A percentile compares a stretch with the other conserved stretches of the same genome.
Conservation (phyloP, 2,113 vertebrate genomes). For the Trichechus manatus region DNA sequence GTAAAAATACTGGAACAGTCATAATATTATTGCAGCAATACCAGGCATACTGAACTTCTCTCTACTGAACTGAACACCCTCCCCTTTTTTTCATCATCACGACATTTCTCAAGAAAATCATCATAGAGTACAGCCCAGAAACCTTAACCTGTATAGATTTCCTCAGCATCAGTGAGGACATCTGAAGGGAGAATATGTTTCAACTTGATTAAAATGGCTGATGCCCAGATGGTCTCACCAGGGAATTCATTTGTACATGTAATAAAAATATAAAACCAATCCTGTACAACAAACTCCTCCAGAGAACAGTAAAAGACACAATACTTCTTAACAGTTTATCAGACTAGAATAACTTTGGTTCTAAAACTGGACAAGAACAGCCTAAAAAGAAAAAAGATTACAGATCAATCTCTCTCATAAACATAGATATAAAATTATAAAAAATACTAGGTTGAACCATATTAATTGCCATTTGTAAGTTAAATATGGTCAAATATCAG, state of each 20-base stretch:
- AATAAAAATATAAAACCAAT: background rate
- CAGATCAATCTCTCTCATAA: background rate
- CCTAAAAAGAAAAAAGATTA: background rate
- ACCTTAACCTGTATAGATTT: background rate
- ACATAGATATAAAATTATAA: too few species aligned
- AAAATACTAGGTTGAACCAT: background rate
- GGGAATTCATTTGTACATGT: slow-evolving; percentile 6
- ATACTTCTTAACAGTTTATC: background rate
- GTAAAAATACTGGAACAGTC: slow-evolving; percentile 2
- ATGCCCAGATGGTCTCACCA: background rate
- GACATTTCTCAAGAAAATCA: background rate
- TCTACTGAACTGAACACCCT: background rate
- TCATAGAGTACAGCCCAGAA: background rate
- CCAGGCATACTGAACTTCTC: slow-evolving; percentile 2
- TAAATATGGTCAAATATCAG: background rate
- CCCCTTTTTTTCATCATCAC: background rate
- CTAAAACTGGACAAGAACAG: background rate
- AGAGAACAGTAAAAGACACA: background rate
- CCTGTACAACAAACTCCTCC: background rate
- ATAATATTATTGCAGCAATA: background rate
- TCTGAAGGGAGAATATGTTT: background rate
- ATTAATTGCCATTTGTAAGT: background rate
- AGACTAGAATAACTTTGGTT: background rate
- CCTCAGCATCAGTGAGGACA: background rate
- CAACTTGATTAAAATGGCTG: background rate